Evolutionary conservation across 2,888 invertebrate species (phyloP), one percentile per base, ranked within the genome.

Genomic region (Ophion costatus): DNA sequence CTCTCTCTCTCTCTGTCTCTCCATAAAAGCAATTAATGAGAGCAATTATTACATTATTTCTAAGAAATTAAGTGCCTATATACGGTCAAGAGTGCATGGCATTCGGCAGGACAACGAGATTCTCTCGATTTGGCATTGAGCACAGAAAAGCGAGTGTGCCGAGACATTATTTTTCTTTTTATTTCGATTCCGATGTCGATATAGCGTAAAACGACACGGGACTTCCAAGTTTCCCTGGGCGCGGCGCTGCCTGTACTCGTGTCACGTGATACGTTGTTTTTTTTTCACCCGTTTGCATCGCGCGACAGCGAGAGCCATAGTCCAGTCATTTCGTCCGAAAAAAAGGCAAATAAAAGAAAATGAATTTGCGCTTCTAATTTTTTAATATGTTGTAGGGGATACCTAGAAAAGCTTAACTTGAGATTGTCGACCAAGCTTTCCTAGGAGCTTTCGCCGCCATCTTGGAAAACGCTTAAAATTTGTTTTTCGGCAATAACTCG

Each of bases 1-100:
- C 78, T 57, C 45, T 80, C 70, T 75, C 63, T 70, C 33, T n/a
- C 20, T 29, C 45, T 63, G 22, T 14, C 57, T 57, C 29, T 71
- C 61, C 17, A 42, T 38, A 56, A 59, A 61, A 77, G 73, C 73
- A 80, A 82, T 85, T 80, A 85, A 85, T 80, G 82, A 76, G 57
- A 76, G 66, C 82, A 85, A 85, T 85, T 82, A 85, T 80, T 82
- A 80, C 71, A 85, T 85, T 85, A 82, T 82, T 85, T 80, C 85
- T 61, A 45, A 80, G 85, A 85, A 85, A 66, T 59, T 57, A 45
- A 57, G 11, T 64, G 11, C 11, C 38, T 69, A 11, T 82, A 61
- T 67, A 73, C 67, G 71, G 59, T 22, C 38, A 82, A 73, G 59
- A 66, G 69, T 20, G 22, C 57, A 75, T 56, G 45, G 59, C 64